These are phyloP conservation scores for Lepidostoma basale DNA, from an alignment of 1,140 invertebrate species.

Conservation along the genomic window DNA sequence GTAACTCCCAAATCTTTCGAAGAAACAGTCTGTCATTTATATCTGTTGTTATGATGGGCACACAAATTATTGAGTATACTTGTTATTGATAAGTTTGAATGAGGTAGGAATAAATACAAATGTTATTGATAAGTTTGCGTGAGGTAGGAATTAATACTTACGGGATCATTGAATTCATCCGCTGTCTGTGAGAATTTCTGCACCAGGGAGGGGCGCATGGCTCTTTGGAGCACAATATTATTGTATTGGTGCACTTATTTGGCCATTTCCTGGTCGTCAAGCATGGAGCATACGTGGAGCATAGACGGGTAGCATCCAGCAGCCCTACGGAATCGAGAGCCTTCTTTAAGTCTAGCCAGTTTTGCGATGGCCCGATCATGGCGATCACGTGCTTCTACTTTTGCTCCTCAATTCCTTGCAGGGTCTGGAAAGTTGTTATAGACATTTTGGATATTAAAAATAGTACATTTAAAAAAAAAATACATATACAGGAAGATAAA, in stretches of 20 bases:
- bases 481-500: too few relatives aligned
- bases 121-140: too few relatives aligned
- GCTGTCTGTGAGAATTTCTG: slow-evolving; percentile 74
- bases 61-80: too few relatives aligned
- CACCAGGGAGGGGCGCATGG: slow-evolving; percentile 72
- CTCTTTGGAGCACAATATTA: slow-evolving; percentile 73
- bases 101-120: too few relatives aligned
- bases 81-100: too few relatives aligned
- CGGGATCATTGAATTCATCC: slow-evolving; percentile 77
- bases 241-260: slow-evolving; percentile 84
- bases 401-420: slow-evolving; percentile 69
- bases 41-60: too few relatives aligned
- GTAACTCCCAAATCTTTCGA: too few relatives aligned
- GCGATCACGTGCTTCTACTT: slow-evolving; percentile 87
- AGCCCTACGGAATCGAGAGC: slow-evolving; percentile 69
- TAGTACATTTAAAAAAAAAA: too few relatives aligned
- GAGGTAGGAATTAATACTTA: too few relatives aligned
- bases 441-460: too few relatives aligned
- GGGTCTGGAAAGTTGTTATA: slow-evolving; percentile 71
- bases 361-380: slow-evolving; percentile 82
- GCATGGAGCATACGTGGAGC: slow-evolving; percentile 60
- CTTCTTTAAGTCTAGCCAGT: slow-evolving; percentile 77
- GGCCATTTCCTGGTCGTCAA: slow-evolving; percentile 72
- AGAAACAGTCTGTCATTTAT: too few relatives aligned
- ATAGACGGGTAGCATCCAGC: slow-evolving; percentile 58